Evolutionary conservation across 2,113 vertebrate genomes (phyloP), one percentile per base, ranked within the genome.

Genomic region (Pleuronectes platessa): DNA sequence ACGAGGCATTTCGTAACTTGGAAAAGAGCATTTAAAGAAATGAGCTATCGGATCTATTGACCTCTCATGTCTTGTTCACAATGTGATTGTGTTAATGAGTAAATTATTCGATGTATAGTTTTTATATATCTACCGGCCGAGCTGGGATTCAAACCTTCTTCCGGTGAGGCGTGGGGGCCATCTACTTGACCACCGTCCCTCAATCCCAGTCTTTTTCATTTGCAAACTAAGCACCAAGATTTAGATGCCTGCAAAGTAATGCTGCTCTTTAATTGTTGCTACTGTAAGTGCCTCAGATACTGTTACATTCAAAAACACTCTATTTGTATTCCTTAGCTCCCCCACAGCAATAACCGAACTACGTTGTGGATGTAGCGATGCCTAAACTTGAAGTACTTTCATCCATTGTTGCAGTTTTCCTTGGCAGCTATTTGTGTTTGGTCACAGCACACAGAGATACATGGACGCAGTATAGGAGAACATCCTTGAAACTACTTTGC

Each of bases 401-500:
- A 70, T 68, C 27, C 17, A 37, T 23, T n/a, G n/a, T 26, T 71
- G 15, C 26, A 42, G 20, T n/a, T 68, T 59, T 61, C 5, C 37
- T 61, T 61, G 45, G 45, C 54, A 76, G 51, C 61, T 54, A 10
- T 27, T 53, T 24, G 40, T 23, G 26, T 74, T 56, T 51, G 65
- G 31, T 58, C 40, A 23, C 11, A 17, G 61, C 21, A 10, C 26
- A 23, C 13, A 61, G 17, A 64, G 11, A 72, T 40, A 74, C 61
- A 59, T n/a, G 15, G 23, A 76, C 27, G 54, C 23, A 45, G 64
- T 60, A 23, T n/a, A 26, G 56, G 59, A 64, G 55, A 78, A 9
- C 20, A 62, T 87, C 54, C 80, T 82, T 88, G 68, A 69, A 85
- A 86, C 3, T 54, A 65, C 81, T 83, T 80, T 76, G 68, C 81